Percentiles rank a stretch among this genome's conserved stretches.
phyloP scores from a whole-genome alignment of 2,113 vertebrate genomes.

The Tragelaphus strepsiceros region DNA sequence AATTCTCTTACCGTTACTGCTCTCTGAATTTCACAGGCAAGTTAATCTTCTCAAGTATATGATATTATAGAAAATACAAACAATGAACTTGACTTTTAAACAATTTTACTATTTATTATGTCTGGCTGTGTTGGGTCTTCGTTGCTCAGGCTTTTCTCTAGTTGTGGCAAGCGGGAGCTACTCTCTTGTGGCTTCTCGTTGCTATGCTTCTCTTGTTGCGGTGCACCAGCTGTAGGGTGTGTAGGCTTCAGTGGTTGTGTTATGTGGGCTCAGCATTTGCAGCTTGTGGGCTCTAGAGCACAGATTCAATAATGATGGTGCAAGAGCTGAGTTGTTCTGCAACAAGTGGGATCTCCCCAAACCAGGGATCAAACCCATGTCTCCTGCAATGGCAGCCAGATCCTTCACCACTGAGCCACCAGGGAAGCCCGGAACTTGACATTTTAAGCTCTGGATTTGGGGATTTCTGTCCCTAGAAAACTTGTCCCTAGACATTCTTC shows the following conservation, averaged over 20 bases:
- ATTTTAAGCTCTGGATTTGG: neutral
- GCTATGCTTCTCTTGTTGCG: neutral
- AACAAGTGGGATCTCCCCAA: neutral
- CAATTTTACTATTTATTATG: neutral
- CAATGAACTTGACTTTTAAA: neutral
- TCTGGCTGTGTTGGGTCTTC: neutral
- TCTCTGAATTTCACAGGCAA: neutral
- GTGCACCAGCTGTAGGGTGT: neutral
- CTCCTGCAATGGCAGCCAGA: neutral
- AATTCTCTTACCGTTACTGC: neutral
- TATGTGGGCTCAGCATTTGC: neutral
- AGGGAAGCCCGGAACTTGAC: neutral
- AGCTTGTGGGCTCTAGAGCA: neutral
- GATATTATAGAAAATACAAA: neutral
- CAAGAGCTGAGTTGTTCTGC: neutral
- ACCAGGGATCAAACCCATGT: neutral
- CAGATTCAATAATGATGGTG: neutral
- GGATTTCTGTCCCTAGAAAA: neutral
- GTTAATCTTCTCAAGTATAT: neutral
- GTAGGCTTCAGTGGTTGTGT: neutral
- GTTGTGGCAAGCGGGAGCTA: neutral
- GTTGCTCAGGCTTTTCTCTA: neutral
- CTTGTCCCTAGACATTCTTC: neutral
- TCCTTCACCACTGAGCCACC: neutral
- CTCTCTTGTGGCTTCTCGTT: neutral